Evolutionary conservation across 2,888 invertebrate genomes (phyloP).

Genomic region (Caenorhabditis sp.): DNA sequence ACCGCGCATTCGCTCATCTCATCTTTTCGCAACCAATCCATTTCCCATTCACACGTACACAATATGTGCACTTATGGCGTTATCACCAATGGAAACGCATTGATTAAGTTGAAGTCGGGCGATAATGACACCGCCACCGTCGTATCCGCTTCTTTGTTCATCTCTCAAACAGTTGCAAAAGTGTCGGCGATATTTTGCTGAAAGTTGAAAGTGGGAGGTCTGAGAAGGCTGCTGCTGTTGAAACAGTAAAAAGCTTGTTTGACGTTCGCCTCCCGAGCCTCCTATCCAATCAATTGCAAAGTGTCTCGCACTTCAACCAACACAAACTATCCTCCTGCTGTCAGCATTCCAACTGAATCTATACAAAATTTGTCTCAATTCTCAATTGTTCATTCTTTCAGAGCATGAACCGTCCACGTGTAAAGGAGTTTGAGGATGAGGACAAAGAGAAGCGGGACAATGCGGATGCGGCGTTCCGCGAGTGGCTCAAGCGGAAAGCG

Average conservation of each 20-base stretch:
- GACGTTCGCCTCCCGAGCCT: conserved; percentile 42
- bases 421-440: conserved; percentile 60
- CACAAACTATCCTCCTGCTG: conserved; percentile 23
- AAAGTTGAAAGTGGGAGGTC: conserved; percentile 26
- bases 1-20: conserved; percentile 14
- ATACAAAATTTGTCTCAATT: background rate
- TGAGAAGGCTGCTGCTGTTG: too few relatives aligned
- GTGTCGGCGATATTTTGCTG: conserved; percentile 31
- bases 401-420: conserved; percentile 65
- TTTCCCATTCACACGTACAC: background rate
- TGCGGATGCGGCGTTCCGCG: conserved; percentile 68
- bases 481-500: conserved; percentile 67
- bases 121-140: conserved; percentile 1
- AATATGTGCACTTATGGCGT: background rate
- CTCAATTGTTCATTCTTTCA: conserved; percentile 8
- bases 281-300: conserved; percentile 16
- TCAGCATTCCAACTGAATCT: too few relatives aligned
- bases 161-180: conserved; percentile 15
- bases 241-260: conserved; percentile 43
- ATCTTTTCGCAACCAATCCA: conserved; percentile 30
- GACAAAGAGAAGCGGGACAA: conserved; percentile 63
- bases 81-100: too few relatives aligned
- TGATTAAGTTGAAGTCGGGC: background rate
- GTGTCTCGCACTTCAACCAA: conserved; percentile 19
- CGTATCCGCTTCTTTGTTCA: conserved; percentile 10